A percentile compares a stretch with the other conserved stretches of the same genome.
These are phyloP conservation scores for Heliconius melpomene DNA, from an alignment of 1,140 invertebrate genomes.

Conservation along the genomic window DNA sequence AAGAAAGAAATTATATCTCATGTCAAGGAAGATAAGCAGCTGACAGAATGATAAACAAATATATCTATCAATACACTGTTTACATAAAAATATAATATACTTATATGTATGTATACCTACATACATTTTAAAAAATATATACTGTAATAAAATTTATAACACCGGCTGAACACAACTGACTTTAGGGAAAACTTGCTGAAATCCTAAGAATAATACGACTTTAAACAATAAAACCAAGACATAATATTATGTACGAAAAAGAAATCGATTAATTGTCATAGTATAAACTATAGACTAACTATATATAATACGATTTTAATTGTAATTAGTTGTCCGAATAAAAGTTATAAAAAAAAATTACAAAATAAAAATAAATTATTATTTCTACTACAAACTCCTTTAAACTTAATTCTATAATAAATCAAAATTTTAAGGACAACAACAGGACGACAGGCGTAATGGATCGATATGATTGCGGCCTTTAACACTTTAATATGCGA, in stretches of 20 bases:
- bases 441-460: conserved; percentile 17
- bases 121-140: background rate
- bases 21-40: background rate
- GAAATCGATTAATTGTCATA: too few relatives aligned
- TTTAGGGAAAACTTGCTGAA: background rate
- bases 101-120: too few relatives aligned
- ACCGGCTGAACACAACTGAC: too few relatives aligned
- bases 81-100: background rate
- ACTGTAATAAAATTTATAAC: background rate
- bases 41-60: background rate
- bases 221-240: too few relatives aligned
- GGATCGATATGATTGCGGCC: conserved; percentile 23
- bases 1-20: background rate
- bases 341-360: background rate
- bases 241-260: too few relatives aligned
- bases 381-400: background rate
- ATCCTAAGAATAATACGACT: too few relatives aligned
- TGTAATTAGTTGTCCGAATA: too few relatives aligned
- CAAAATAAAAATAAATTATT: background rate
- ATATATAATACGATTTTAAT: too few relatives aligned
- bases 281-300: too few relatives aligned
- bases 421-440: conserved; percentile 22
- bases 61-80: background rate
- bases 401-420: conserved; percentile 10
- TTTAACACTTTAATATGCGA: conserved; percentile 29